These are phyloP conservation scores for Limenitis arthemis DNA, from an alignment of 2,888 invertebrate species.

Conservation along the genomic window DNA sequence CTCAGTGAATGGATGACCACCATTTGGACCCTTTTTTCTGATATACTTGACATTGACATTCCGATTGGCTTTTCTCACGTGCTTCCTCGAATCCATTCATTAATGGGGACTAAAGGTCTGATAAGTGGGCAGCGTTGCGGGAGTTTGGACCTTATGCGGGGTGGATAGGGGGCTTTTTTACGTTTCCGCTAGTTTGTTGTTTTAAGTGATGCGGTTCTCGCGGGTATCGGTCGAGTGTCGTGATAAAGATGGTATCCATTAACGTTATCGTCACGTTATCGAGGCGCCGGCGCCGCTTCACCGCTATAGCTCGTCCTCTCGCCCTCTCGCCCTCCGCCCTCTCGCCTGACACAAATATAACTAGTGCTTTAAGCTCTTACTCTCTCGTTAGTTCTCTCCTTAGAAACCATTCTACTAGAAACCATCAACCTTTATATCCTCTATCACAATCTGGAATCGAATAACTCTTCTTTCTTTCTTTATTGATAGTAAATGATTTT, in stretches of 20 bases:
- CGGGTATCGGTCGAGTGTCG: slow-evolving; percentile 40
- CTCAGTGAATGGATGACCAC: slow-evolving; percentile 38
- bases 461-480: no score
- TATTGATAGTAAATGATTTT: no score
- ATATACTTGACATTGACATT: slow-evolving; percentile 56
- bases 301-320: no score
- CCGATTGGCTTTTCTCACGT: slow-evolving; percentile 51
- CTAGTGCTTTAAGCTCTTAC: slow-evolving; percentile 36
- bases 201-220: slow-evolving; percentile 34
- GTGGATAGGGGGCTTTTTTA: slow-evolving; percentile 20
- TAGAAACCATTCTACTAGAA: neutral
- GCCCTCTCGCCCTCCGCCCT: neutral
- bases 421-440: no score
- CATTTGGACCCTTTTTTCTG: slow-evolving; percentile 44
- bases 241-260: slow-evolving; percentile 64
- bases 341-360: slow-evolving; percentile 38
- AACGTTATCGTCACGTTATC: slow-evolving; percentile 63
- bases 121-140: slow-evolving; percentile 20
- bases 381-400: slow-evolving; percentile 30
- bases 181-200: slow-evolving; percentile 17
- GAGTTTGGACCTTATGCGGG: slow-evolving; percentile 38
- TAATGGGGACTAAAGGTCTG: slow-evolving; percentile 29
- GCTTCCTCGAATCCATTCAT: slow-evolving; percentile 65
- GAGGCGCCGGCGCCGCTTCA: slow-evolving; percentile 58
- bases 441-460: no score